Conservation (phyloP, 2,113 vertebrate genomes). For the Megaptera novaeangliae region DNA sequence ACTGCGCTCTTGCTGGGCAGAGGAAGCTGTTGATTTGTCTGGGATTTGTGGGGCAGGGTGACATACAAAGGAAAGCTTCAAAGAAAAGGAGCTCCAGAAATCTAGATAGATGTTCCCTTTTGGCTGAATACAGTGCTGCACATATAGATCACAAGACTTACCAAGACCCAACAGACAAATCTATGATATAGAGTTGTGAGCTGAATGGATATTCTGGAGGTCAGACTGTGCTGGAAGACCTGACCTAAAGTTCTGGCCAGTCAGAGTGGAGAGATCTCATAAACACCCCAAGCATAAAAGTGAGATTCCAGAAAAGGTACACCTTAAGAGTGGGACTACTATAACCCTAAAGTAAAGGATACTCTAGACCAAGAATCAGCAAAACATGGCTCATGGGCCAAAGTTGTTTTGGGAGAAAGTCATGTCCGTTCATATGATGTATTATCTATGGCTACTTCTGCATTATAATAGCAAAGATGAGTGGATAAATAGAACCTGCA, state of each 20-base stretch:
- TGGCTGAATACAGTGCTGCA: neutral
- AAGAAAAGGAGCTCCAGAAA: neutral
- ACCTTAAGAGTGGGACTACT: neutral
- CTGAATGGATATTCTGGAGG: neutral
- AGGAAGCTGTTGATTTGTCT: neutral
- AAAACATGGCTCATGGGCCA: neutral
- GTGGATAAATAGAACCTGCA: neutral
- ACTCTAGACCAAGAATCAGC: neutral
- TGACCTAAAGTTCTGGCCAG: neutral
- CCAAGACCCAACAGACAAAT: neutral
- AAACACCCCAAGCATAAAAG: neutral
- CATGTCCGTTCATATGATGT: neutral
- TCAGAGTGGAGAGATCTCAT: neutral
- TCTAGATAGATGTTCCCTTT: neutral
- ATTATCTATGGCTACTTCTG: neutral
- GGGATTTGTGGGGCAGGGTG: neutral
- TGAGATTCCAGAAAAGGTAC: neutral
- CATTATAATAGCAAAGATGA: neutral
- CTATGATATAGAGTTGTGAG: neutral
- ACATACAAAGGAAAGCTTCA: neutral
- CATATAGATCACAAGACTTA: neutral
- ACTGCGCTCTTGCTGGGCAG: neutral
- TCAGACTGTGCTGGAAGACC: neutral
- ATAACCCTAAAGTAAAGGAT: neutral
- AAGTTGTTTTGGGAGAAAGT: neutral